A percentile compares a stretch with the other conserved stretches of the same genome.
Evolutionary conservation across 37 sponge, comb jelly and placozoan species (phyloP).

Genomic region (Axinella damicornis): DNA sequence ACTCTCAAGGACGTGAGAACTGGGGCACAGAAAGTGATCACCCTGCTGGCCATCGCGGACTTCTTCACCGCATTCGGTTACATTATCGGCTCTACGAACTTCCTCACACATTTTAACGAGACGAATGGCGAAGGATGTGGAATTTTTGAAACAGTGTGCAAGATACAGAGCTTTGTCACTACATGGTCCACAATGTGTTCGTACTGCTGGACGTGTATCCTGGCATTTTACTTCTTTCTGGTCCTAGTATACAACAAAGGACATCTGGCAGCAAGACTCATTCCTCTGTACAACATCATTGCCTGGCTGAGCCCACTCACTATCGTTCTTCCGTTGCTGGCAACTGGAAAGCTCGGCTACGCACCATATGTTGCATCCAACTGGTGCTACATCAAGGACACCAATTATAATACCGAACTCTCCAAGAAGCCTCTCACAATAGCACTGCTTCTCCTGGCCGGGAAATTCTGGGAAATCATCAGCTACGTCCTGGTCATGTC

Average conservation of each 20-base stretch:
- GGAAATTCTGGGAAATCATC: slow-evolving; percentile 41
- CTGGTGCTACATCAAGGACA: slow-evolving; percentile 64
- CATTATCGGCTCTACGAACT: slow-evolving; percentile 54
- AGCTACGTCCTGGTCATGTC: slow-evolving; percentile 31
- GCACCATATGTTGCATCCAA: slow-evolving; percentile 39
- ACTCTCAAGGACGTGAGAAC: slow-evolving; percentile 53
- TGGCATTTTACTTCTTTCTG: slow-evolving; percentile 67
- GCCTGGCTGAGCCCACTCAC: slow-evolving; percentile 63
- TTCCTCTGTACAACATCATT: slow-evolving; percentile 64
- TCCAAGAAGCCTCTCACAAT: slow-evolving; percentile 3
- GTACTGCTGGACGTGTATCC: slow-evolving; percentile 74
- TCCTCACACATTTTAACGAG: slow-evolving; percentile 14
- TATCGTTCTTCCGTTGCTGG: slow-evolving; percentile 22
- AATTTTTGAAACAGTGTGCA: slow-evolving; percentile 33
- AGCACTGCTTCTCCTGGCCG: slow-evolving; percentile 20
- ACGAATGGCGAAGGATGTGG: neutral
- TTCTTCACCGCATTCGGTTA: slow-evolving; percentile 69
- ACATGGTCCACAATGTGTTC: slow-evolving; percentile 68
- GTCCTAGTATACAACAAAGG: slow-evolving; percentile 9
- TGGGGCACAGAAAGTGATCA: slow-evolving; percentile 56
- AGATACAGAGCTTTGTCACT: slow-evolving; percentile 70
- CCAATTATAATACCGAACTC: neutral
- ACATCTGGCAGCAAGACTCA: slow-evolving; percentile 17
- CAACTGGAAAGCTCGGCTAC: slow-evolving; percentile 33
- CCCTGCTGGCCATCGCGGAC: slow-evolving; percentile 70